These are phyloP conservation scores for Pseudochirops corinnae DNA, from an alignment of 2,797 vertebrate species.

Conservation along the genomic window DNA sequence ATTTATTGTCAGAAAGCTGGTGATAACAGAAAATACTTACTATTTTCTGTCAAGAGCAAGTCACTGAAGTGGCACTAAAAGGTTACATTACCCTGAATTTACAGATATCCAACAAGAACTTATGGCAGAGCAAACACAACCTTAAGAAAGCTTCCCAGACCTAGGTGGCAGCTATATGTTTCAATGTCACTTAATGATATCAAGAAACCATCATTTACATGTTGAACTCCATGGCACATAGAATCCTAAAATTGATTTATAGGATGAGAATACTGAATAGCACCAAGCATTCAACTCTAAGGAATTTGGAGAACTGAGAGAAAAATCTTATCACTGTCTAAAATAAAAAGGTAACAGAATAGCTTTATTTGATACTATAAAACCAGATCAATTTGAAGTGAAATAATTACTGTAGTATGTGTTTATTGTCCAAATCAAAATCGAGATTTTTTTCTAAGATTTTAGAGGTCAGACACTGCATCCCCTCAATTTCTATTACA, in stretches of 20 bases:
- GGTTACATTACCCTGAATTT: background rate
- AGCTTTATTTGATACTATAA: conserved; percentile 73
- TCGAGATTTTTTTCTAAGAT: background rate
- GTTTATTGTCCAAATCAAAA: conserved; percentile 11
- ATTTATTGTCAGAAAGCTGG: conserved; percentile 59
- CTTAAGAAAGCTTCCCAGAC: conserved; percentile 8
- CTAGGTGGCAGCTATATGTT: conserved; percentile 4
- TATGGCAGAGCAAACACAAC: background rate
- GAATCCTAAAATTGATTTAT: conserved; percentile 12
- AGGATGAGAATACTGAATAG: conserved; percentile 31
- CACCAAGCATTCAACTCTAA: conserved; percentile 24
- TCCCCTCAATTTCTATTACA: background rate
- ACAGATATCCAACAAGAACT: conserved; percentile 26
- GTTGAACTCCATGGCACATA: background rate
- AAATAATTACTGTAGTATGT: background rate
- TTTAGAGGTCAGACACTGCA: background rate
- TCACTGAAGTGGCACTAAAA: conserved; percentile 59
- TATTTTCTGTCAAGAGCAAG: conserved; percentile 13
- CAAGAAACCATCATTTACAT: conserved; percentile 42
- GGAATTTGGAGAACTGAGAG: conserved; percentile 60
- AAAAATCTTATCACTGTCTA: conserved; percentile 4
- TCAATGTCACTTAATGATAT: background rate
- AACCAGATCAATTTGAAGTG: conserved; percentile 70
- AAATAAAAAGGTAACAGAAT: conserved; percentile 71
- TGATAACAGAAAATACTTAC: conserved; percentile 68